Percentiles rank a stretch among this genome's conserved stretches.
phyloP scores from a whole-genome alignment of 2,113 vertebrate species.

The Physeter macrocephalus region DNA sequence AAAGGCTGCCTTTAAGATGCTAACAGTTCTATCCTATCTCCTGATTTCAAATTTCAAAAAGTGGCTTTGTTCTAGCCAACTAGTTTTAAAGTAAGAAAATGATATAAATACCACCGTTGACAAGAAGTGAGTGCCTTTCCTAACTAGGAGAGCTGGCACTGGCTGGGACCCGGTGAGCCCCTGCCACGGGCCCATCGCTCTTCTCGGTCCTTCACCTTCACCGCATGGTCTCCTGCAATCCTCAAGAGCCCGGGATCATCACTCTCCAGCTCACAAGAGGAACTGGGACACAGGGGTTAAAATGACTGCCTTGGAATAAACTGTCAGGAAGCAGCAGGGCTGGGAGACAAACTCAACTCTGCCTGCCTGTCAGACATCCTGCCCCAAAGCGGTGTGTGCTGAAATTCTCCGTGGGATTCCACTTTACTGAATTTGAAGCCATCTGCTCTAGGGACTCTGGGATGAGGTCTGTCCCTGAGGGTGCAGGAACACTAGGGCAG shows the following conservation, averaged over 20 bases:
- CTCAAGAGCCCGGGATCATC: not conserved
- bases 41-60: not conserved
- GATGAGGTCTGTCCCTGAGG: not conserved
- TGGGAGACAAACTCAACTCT: not conserved
- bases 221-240: not conserved
- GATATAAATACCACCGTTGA: not conserved
- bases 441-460: not conserved
- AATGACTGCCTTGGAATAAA: not conserved
- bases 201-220: not conserved
- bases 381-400: not conserved
- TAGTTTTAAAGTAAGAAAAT: constrained; percentile 29
- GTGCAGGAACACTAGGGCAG: not conserved
- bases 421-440: not conserved
- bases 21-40: not conserved
- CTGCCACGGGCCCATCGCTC: not conserved
- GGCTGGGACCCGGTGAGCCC: not conserved
- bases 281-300: not conserved
- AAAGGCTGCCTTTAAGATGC: not conserved
- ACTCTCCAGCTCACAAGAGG: not conserved
- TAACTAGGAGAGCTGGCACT: not conserved
- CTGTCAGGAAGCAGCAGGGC: not conserved
- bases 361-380: not conserved
- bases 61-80: not conserved
- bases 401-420: not conserved
- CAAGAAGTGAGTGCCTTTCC: not conserved